A percentile compares a stretch with the other conserved stretches of the same genome.
These are phyloP conservation scores for Falco biarmicus DNA, from an alignment of 2,797 vertebrate species.

Conservation along the genomic window DNA sequence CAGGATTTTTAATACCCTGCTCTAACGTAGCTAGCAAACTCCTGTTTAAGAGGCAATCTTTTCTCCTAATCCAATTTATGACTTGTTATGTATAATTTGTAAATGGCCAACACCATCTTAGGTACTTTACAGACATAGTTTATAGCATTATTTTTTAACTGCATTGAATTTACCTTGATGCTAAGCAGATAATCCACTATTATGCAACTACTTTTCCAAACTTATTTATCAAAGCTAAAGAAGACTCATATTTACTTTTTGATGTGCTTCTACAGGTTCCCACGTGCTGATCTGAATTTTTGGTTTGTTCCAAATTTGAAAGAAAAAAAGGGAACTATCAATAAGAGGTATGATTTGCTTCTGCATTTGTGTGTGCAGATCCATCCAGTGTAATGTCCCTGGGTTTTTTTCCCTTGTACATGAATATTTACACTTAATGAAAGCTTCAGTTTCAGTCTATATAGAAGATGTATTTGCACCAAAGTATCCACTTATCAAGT, in stretches of 20 bases:
- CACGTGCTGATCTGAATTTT: background rate
- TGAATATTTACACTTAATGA: background rate
- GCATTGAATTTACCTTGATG: background rate
- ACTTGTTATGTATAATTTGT: constrained; percentile 9
- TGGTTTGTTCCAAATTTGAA: background rate
- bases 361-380: background rate
- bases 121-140: background rate
- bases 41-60: background rate
- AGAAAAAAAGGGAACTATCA: background rate
- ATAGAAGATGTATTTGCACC: background rate
- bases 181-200: background rate
- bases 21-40: background rate
- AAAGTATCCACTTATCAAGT: background rate
- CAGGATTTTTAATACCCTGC: background rate
- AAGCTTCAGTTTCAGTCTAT: background rate
- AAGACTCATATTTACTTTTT: background rate
- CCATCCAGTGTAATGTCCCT: background rate
- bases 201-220: background rate
- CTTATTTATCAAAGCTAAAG: background rate
- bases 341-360: background rate
- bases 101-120: background rate
- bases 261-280: background rate
- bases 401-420: background rate
- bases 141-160: background rate
- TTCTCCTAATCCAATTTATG: constrained; percentile 15